Evolutionary conservation across 2,113 vertebrate genomes (phyloP), one percentile per base, ranked within the genome.

Genomic region (Pteronura brasiliensis): DNA sequence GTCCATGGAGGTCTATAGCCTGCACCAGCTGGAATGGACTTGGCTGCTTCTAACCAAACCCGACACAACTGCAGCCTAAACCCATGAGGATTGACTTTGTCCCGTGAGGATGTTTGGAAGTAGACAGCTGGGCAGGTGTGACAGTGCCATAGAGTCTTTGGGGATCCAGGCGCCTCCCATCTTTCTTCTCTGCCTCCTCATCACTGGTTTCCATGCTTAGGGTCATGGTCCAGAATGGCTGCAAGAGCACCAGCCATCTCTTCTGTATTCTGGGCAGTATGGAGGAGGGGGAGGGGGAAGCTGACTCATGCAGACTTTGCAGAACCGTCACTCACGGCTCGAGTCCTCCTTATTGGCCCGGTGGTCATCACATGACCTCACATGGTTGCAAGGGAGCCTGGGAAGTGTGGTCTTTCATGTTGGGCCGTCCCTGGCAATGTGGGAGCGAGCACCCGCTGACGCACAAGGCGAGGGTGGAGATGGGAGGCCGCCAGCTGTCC

Each of bases 121-220:
- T n/a, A 29, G 63, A 13, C 17, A n/a, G 12, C 11, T 14, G 57
- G 61, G 63, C 65, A 49, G 52, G 42, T 25, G n/a, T 63, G 77
- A 42, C 0, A 0, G 42, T 2, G 5, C n/a, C 9, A 1, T 3
- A 1, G 29, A 36, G 6, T 63, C 36, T 0, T 27, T 6, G 17
- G 90, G 47, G 27, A 61, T 39, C 6, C 55, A 49, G 31, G 21
- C 23, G 0, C 44, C 6, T 61, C 59, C 7, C 36, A 1, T 36
- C 63, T 61, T 47, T 21, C 42, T 39, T 17, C 47, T 49, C 47
- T 61, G 23, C 20, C 7, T 93, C 17, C 14, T 83, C 3, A n/a
- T 63, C 74, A 39, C 47, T 5, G 6, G 59, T 39, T 69, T 69
- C 65, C 18, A 3, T 36, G 8, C n/a, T 77, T 11, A n/a, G 7